phyloP scores from a whole-genome alignment of 1,140 invertebrate species.

The Nautilus pompilius region DNA sequence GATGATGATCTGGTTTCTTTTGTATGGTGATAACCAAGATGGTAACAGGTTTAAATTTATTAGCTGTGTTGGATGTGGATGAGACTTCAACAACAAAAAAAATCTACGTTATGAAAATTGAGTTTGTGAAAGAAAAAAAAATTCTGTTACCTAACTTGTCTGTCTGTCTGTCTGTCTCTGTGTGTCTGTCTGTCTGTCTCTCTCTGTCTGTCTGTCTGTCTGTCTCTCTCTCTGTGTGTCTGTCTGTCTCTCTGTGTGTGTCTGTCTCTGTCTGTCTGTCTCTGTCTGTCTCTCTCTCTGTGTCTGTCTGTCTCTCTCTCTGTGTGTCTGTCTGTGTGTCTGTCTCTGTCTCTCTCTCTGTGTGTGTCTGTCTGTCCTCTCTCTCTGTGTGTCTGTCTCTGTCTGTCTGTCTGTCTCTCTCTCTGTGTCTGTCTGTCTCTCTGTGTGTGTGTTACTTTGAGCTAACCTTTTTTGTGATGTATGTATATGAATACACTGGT shows the following conservation, averaged over 20 bases:
- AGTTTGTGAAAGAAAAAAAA: no score
- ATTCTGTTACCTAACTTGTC: neutral
- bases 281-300: neutral
- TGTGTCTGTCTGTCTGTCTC: neutral
- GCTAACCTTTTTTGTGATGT: no score
- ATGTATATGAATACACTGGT: no score
- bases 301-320: conserved; percentile 5
- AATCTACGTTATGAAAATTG: no score
- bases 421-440: conserved; percentile 4
- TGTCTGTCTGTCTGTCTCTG: conserved; percentile 5
- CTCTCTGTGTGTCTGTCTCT: conserved; percentile 4
- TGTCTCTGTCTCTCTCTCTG: conserved; percentile 1
- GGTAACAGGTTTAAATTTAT: no score
- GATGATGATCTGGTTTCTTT: no score
- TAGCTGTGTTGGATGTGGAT: no score
- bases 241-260: conserved; percentile 4
- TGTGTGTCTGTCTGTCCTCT: conserved; percentile 5
- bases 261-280: conserved; percentile 4
- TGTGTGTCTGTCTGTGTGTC: conserved; percentile 5
- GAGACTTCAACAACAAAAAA: no score
- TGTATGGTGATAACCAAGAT: no score
- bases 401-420: neutral
- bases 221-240: conserved; percentile 4
- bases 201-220: conserved; percentile 6
- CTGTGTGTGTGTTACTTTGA: conserved; percentile 1